Evolutionary conservation across 1,140 invertebrate genomes (phyloP), one percentile per base, ranked within the genome.

Genomic region (Penaeus vannamei): DNA sequence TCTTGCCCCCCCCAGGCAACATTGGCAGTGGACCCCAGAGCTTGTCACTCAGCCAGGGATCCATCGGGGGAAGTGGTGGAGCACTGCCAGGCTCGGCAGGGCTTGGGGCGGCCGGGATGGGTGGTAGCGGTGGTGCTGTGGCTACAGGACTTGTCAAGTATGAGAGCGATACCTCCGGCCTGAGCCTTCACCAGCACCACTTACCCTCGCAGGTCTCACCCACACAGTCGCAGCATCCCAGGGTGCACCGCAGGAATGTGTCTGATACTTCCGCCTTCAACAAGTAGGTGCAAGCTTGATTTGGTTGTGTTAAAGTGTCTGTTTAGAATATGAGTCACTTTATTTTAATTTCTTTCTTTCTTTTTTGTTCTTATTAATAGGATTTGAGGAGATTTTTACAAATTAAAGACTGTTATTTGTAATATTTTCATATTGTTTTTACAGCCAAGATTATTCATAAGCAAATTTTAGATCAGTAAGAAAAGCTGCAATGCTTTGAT

Each of bases 231-330:
- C 85, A 87, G 29, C 85, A 87, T 53, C 85, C 85, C 32, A 53
- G 85, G 62, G 85, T 66, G 20, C 85, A 87, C 32, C 59, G 96
- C 64, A 94, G 97, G 69, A 97, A 97, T 93, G 96, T 97, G 92
- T 97, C 96, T 93, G 97, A 97, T 92, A 97, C 97, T 1, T 97
- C 96, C 80, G 96, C 96, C 91, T 96, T 97, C 92, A 97, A 96
- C 92, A 97, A 96, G 96, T 97, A 94, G 94, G 94, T 92, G 90
- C n/a, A 17, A 5, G 29, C n/a, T 36, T 76, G 20, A 10, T 29
- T 2, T 10, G 42, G 26, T 2, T 32, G 29, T 32, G 19, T 4
- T 76, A 36, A 1, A 29, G 19, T 5, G 20, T 20, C 22, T n/a
- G 19, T 76, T 20, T 26, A 26, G 2, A 29, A 72, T 3, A 17